A percentile compares a stretch with the other conserved stretches of the same genome.
Conservation (phyloP, 2,113 vertebrate species). For the Saccopteryx bilineata region DNA sequence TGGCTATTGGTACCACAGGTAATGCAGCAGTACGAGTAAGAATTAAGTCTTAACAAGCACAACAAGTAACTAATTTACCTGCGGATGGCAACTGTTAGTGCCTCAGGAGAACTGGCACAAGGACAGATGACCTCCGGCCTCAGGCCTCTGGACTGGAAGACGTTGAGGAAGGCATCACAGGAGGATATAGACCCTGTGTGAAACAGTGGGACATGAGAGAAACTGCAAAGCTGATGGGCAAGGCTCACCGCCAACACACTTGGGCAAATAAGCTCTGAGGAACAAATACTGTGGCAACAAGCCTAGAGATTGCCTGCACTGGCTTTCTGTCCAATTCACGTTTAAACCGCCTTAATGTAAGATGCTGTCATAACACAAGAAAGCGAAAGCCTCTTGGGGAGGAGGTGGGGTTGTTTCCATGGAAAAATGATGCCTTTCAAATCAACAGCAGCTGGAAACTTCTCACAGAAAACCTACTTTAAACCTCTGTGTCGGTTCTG, state of each 20-base stretch:
- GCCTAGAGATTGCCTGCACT: background rate
- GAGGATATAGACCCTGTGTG: conserved; percentile 97
- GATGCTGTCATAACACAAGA: background rate
- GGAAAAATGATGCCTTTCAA: background rate
- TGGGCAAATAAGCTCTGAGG: background rate
- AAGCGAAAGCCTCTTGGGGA: background rate
- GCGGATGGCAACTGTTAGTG: conserved; percentile 96
- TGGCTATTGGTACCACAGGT: background rate
- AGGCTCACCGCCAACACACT: fast-evolving
- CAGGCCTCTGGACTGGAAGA: conserved; percentile 96
- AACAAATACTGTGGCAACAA: fast-evolving
- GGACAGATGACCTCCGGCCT: conserved; percentile 97
- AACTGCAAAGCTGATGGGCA: fast-evolving
- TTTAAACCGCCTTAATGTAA: fast-evolving
- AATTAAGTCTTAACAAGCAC: background rate
- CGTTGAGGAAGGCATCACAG: conserved; percentile 98
- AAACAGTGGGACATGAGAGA: background rate
- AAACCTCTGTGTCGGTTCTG: background rate
- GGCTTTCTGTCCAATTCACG: too few species aligned
- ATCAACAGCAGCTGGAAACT: background rate
- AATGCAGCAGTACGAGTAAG: too few species aligned
- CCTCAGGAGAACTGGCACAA: conserved; percentile 96
- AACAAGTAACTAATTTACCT: conserved; percentile 87
- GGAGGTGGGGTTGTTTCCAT: background rate
- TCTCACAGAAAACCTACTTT: background rate